Percentiles rank a stretch among this genome's conserved stretches.
phyloP scores from a whole-genome alignment of 1,140 invertebrate genomes.

The Calosoma granatense region DNA sequence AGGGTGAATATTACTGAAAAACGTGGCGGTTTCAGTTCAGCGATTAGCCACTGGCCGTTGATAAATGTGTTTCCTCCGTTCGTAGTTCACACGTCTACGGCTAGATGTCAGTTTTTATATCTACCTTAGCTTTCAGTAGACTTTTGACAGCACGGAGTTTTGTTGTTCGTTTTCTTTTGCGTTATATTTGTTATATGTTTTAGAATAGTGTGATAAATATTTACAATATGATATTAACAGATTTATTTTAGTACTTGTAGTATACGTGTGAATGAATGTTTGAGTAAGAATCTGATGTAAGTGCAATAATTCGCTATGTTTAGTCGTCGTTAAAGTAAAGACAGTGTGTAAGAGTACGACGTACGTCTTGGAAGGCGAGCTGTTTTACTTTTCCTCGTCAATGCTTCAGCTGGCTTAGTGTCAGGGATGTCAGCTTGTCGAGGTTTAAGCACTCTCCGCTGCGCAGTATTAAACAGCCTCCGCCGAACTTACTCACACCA shows the following conservation, averaged over 20 bases:
- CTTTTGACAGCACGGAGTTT: not conserved
- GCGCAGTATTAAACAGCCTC: not conserved
- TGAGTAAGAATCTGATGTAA: not conserved
- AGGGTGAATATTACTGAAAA: no score
- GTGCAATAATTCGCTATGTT: not conserved
- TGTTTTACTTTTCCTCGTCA: not conserved
- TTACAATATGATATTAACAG: not conserved
- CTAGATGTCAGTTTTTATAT: not conserved
- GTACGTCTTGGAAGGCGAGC: not conserved
- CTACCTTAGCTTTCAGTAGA: not conserved
- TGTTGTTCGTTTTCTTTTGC: not conserved
- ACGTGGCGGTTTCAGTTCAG: no score
- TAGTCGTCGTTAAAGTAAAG: not conserved
- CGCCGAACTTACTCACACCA: not conserved
- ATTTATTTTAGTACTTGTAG: not conserved
- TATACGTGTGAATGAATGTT: not conserved
- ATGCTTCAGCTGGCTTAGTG: slow-evolving; percentile 1
- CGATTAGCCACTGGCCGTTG: no score
- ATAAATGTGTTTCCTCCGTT: not conserved
- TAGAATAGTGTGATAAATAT: no score
- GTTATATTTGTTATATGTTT: no score
- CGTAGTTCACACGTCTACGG: not conserved
- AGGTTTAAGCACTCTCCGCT: not conserved
- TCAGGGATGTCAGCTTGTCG: not conserved
- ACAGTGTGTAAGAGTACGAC: not conserved